Evolutionary conservation across 2,113 vertebrate species (phyloP), one percentile per base, ranked within the genome.

Genomic region (Gambusia holbrooki): DNA sequence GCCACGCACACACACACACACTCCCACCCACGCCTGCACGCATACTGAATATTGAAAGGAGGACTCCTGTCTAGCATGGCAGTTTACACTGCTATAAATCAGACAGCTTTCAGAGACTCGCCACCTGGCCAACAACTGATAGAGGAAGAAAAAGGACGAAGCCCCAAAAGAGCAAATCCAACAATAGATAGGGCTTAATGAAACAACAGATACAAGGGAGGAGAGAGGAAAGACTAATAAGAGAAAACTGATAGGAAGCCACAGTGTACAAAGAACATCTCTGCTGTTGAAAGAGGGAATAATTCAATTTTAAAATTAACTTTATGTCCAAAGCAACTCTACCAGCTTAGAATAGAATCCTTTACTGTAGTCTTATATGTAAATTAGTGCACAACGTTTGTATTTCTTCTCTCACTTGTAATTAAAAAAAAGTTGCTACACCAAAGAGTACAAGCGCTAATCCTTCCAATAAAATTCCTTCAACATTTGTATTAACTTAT

Each of bases 101-200:
- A 92, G 91, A 85, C 86, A 75, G 87, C 91, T 79, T 80, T 90
- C 86, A 88, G 77, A 84, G 74, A n/a, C 74, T 74, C 84, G 40
- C 87, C 83, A 87, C 77, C 89, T 92, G 91, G 91, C 73, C 77
- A 86, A 79, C 84, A 81, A 76, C 91, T 89, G 90, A 91, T 92
- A 90, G 84, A 54, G 60, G 62, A 67, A 87, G 86, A 86, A 83
- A 89, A 80, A 87, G 74, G 79, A 89, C 71, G 9, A 0, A 35
- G 69, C 82, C 70, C 73, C 37, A 69, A 73, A 82, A 77, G 75
- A 87, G 81, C 81, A 87, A 84, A 82, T 40, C 48, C 82, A 84
- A 89, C 83, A 86, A 88, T 68, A 85, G 87, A 88, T 86, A 12
- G 48, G 78, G 67, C 79, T 86, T 81, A 90, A 89, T 86, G 84